phyloP scores from a whole-genome alignment of 2,113 vertebrate species.

The Sialia sialis region DNA sequence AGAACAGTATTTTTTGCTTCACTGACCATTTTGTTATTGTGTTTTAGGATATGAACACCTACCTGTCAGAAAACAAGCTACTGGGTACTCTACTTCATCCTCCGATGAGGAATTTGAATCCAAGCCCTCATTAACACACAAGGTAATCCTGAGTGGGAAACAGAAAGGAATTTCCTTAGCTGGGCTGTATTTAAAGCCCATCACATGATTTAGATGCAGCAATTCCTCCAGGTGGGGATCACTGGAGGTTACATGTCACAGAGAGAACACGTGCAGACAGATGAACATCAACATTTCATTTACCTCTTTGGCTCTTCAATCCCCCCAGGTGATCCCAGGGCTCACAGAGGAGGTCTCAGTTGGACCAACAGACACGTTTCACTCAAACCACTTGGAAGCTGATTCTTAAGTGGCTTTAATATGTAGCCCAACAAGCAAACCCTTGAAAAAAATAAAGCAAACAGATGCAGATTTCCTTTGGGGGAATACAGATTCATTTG shows the following conservation, averaged over 20 bases:
- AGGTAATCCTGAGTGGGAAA: constrained; percentile 71
- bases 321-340: neutral
- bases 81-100: constrained; percentile 38
- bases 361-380: constrained; percentile 25
- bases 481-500: constrained; percentile 43
- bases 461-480: constrained; percentile 62
- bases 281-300: neutral
- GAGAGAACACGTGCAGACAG: neutral
- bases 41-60: constrained; percentile 49
- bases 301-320: neutral
- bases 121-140: constrained; percentile 35
- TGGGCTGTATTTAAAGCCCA: neutral
- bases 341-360: constrained; percentile 16
- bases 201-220: neutral
- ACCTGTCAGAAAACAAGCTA: neutral
- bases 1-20: neutral
- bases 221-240: neutral
- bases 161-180: neutral
- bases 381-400: constrained; percentile 54
- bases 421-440: constrained; percentile 65
- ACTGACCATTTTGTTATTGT: constrained; percentile 22
- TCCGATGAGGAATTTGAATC: constrained; percentile 79
- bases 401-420: constrained; percentile 58
- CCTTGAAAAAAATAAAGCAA: constrained; percentile 60
- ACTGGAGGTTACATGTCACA: neutral